Percentiles rank a stretch among this genome's conserved stretches.
phyloP scores from a whole-genome alignment of 2,113 vertebrate genomes.

The Pavo muticus region DNA sequence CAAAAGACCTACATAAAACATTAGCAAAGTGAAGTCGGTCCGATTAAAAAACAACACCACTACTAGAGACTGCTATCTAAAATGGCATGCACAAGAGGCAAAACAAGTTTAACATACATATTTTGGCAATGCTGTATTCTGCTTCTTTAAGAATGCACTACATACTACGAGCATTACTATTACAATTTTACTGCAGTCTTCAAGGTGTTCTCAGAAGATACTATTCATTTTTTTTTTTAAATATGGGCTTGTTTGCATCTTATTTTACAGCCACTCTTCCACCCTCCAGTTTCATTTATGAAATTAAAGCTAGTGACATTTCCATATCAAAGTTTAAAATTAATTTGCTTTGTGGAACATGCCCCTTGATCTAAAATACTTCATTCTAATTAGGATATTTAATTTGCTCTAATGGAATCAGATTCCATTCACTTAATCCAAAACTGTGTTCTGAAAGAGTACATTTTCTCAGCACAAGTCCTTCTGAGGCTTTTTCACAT shows the following conservation, averaged over 20 bases:
- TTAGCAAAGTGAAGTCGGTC: not conserved
- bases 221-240: constrained; percentile 26
- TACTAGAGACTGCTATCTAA: not conserved
- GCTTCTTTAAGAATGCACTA: constrained; percentile 24
- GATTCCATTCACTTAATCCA: constrained; percentile 44
- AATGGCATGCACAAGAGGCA: constrained; percentile 22
- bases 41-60: not conserved
- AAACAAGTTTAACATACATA: constrained; percentile 8
- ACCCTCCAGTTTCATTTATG: constrained; percentile 45
- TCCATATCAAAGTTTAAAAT: constrained; percentile 73
- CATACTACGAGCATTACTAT: constrained; percentile 35
- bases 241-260: constrained; percentile 49
- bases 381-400: constrained; percentile 66
- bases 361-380: constrained; percentile 60
- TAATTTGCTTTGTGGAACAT: constrained; percentile 60
- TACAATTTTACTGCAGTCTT: constrained; percentile 58
- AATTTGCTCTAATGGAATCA: constrained; percentile 60
- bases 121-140: constrained; percentile 14
- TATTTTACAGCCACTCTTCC: constrained; percentile 37
- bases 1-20: not conserved
- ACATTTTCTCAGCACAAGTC: constrained; percentile 15
- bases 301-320: constrained; percentile 68
- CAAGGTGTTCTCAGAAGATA: constrained; percentile 29
- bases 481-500: not conserved
- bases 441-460: constrained; percentile 36